Base-by-base conservation (phyloP, 2,113 vertebrate genomes). In the Zosterops lateralis region DNA sequence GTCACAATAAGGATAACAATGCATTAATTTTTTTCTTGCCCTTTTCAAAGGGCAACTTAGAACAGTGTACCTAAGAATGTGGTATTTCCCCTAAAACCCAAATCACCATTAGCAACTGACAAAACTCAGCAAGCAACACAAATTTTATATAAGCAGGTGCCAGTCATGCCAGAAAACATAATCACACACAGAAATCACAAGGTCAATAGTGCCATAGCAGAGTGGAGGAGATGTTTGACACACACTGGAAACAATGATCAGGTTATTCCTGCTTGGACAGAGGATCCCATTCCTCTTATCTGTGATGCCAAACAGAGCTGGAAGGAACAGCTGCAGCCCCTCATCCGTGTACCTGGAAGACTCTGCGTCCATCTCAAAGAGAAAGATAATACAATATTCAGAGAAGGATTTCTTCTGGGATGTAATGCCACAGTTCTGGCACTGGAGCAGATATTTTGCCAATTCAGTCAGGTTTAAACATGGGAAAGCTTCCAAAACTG, bases 381-480 rank as follows among this genome's bases (percentile, higher is more conserved):
- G 84, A 61, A 64, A 94, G 66, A 21, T 84, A 95, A 60, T 25
- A 62, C 51, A 96, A 84, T 34, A 89, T 82, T 17, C 50, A 29
- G 45, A 84, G 36, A 32, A 93, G 88, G 60, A 96, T 66, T 77
- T 96, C 91, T 64, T 91, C 89, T 29, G 89, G 95, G 61, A 95
- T 32, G 65, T n/a, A 85, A 25, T 76, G 77, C 94, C 94, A 96
- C 17, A 36, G n/a, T 28, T 36, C 73, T 45, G 67, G 60, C 51
- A 26, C 74, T 3, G 82, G 4, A 36, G 38, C 32, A 50, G 56
- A 70, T 62, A 91, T 93, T 89, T 36, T 86, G 44, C 14, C 3
- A 8, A 74, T n/a, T 75, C 56, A 54, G 56, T 8, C 65, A 14
- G 34, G 34, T 70, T 50, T 45, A 56, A 50, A 84, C 36, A 32